These are phyloP conservation scores for Meandrusa payeni DNA, from an alignment of 2,888 invertebrate species.

Conservation along the genomic window DNA sequence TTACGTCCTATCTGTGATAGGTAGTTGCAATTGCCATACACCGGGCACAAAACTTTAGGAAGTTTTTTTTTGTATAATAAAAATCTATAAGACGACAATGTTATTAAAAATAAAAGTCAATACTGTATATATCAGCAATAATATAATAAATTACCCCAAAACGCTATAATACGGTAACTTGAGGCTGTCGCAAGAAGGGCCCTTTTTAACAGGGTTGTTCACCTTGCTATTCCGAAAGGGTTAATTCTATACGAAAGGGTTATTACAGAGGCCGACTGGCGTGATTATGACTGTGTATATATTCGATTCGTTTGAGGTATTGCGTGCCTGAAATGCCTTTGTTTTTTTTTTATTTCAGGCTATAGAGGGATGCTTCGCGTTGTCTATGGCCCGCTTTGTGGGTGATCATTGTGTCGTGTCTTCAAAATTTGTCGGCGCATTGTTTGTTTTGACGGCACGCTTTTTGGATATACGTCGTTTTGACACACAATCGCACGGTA, in stretches of 20 bases:
- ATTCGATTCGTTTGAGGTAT: conserved; percentile 45
- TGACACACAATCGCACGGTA: conserved; percentile 2
- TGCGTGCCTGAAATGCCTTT: conserved; percentile 58
- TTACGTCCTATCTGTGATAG: no score
- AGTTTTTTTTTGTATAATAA: no score
- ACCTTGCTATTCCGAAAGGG: conserved; percentile 73
- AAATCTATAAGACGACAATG: no score
- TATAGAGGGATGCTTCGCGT: conserved; percentile 47
- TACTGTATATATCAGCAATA: no score
- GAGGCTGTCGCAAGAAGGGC: conserved; percentile 46
- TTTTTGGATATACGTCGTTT: conserved; percentile 24
- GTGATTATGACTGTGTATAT: conserved; percentile 57
- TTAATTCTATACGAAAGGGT: conserved; percentile 72
- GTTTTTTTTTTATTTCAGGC: conserved; percentile 58
- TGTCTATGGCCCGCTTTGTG: conserved; percentile 44
- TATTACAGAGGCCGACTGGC: conserved; percentile 50
- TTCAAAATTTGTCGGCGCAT: conserved; percentile 33
- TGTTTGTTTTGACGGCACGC: conserved; percentile 36
- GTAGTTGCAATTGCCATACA: no score
- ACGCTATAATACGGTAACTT: conserved; percentile 29
- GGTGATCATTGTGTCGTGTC: conserved; percentile 31
- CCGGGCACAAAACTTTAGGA: no score
- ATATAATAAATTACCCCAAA: no score
- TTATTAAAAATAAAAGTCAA: no score
- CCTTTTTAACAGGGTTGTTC: conserved; percentile 74